Base-by-base conservation (phyloP, 2,113 vertebrate species). In the Macrotus californicus region DNA sequence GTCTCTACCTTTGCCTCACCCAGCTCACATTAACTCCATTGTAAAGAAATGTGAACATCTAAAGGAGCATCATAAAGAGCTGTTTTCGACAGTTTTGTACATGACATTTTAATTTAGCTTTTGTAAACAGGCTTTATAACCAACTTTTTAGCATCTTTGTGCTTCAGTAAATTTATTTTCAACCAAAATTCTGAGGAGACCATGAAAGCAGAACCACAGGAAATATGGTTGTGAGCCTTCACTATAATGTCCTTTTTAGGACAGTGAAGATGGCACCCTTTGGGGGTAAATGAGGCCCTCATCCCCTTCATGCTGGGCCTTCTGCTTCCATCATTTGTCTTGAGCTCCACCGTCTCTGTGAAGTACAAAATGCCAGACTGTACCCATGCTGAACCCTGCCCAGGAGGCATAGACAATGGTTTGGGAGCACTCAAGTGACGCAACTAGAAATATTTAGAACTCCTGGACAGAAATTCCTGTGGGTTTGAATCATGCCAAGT, bases 121-220 rank as follows among this genome's bases (percentile, higher is more conserved):
- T 89, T 84, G 64, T 94, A 94, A 95, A 93, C 48, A 96, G 81
- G 87, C 97, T 96, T 92, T 83, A 43, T 81, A 91, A 93, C 39
- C 92, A 88, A 67, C 94, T 92, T 95, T 95, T 96, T 95, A 89
- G 48, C 41, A 94, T 97, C 83, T 91, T 80, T 87, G 85, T 94
- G 48, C 59, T 94, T 95, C 15, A 69, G 59, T 94, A 96, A 59
- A 95, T 96, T 96, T 46, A 96, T 97, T 96, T 96, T 91, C 95
- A 87, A 84, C 66, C 66, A 90, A 75, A 96, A 97, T 26, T 69
- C 50, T 43, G 29, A 76, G 75, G 59, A 81, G 16, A 14, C 79
- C 91, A 29, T 87, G 86, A 87, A 95, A 83, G 86, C 87, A 96
- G 93, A 96, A 92, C 94, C 95, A 82, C 69, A 90, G 94, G 93